Conservation (phyloP, 2,888 invertebrate species). For the Germaria angustata region DNA sequence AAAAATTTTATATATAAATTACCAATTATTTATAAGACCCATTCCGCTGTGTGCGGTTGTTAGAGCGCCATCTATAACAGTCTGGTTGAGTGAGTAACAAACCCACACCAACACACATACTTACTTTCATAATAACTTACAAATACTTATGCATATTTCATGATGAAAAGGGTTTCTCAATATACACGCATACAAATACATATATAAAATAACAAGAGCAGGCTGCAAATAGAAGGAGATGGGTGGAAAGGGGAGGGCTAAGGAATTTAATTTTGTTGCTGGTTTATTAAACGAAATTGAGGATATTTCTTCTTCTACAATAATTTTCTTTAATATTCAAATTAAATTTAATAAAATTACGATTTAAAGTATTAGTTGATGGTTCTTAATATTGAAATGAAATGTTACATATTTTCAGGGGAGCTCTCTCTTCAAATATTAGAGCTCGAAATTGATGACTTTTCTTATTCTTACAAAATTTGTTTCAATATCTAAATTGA, state of each 20-base stretch:
- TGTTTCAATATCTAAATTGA: conserved; percentile 19
- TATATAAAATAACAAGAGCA: no score
- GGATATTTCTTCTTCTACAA: not conserved
- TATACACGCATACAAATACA: no score
- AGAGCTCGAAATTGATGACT: no score
- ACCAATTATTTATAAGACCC: conserved; percentile 33
- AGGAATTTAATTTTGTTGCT: no score
- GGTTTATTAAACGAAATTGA: not conserved
- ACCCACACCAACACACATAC: not conserved
- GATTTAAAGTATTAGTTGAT: not conserved
- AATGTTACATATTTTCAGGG: conserved; percentile 23
- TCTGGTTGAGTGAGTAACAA: not conserved
- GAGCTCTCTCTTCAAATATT: no score
- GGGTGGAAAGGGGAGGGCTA: no score
- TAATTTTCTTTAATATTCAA: conserved; percentile 21
- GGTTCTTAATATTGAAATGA: not conserved
- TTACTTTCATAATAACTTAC: not conserved
- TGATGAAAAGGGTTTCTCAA: not conserved
- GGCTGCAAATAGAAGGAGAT: no score
- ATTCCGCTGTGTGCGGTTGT: not conserved
- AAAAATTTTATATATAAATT: conserved; percentile 52
- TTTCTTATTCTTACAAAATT: not conserved
- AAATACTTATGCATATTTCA: not conserved
- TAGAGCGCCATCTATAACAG: not conserved
- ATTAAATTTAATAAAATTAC: conserved; percentile 12